A percentile compares a stretch with the other conserved stretches of the same genome.
Evolutionary conservation across 2,113 vertebrate species (phyloP).

Genomic region (Numida meleagris): DNA sequence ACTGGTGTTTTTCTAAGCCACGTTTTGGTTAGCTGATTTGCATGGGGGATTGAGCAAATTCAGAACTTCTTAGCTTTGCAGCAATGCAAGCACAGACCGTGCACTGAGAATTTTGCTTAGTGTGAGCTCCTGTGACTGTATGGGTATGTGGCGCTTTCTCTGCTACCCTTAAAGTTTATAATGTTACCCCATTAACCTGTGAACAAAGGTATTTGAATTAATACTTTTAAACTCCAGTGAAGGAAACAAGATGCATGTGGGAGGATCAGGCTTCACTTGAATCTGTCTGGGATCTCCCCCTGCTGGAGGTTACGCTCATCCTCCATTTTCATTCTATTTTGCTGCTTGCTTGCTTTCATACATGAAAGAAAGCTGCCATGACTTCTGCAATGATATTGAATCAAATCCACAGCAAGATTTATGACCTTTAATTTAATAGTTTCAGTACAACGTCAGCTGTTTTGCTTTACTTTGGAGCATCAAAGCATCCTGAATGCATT

Average conservation of each 20-base stretch:
- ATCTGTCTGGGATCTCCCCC: neutral
- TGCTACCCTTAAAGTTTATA: neutral
- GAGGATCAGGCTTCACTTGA: neutral
- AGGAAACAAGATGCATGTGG: neutral
- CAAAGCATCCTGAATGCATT: neutral
- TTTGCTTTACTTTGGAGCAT: neutral
- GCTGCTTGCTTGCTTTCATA: too few species aligned
- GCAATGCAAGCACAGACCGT: neutral
- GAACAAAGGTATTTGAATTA: neutral
- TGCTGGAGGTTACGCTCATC: neutral
- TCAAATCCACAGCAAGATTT: neutral
- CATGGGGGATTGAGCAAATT: neutral
- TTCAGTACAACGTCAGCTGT: neutral
- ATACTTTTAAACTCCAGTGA: neutral
- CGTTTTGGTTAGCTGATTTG: neutral
- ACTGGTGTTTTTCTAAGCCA: neutral
- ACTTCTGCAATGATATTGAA: neutral
- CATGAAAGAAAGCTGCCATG: too few species aligned
- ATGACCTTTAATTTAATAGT: neutral
- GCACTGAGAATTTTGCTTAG: neutral
- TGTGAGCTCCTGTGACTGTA: neutral
- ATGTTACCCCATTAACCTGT: neutral
- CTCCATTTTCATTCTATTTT: neutral
- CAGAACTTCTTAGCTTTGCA: neutral
- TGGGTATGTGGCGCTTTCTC: neutral